Base-by-base conservation (phyloP, 2,113 vertebrate genomes). In the Mobula birostris region DNA sequence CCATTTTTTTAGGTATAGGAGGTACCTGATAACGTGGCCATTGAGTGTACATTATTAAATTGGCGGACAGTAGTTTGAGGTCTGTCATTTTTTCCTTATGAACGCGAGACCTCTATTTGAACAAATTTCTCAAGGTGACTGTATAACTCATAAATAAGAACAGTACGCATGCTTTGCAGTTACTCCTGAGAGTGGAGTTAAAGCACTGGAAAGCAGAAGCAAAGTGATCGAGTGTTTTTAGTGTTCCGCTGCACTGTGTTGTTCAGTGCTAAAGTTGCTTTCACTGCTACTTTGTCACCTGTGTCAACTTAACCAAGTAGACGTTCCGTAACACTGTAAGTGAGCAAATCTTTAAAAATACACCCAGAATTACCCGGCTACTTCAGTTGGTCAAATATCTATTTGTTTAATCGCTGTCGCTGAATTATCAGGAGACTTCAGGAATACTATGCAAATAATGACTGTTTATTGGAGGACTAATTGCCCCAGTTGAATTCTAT, bases 381-480 rank as follows among this genome's bases (percentile, higher is more conserved):
- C 14, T 88, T 88, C 27, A 88, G 85, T 88, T 66, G n/a, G 85
- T n/a, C 61, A n/a, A 85, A 32, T 90, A 15, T 66, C 66, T 66
- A 5, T 66, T 68, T 7, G n/a, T 36, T 17, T 68, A 66, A 90
- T 36, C 32, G 29, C 85, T 90, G 27, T 66, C 17, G 32, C 61
- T 90, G 61, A 7, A 19, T 66, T 68, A 90, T 90, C 85, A 79
- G 77, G 11, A 36, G 77, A 5, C 32, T 79, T 79, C 77, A 66
- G 2, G 14, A 66, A 66, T 32, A 85, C 27, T 12, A 66, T 68
- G 61, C 15, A 66, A 19, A 5, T 32, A 90, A 90, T 32, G 85
- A 2, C 61, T 66, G 83, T 5, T n/a, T n/a, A n/a, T 88, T 66
- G 5, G 56, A 87, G 11, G 56, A 88, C 66, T n/a, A 6, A 63